These are phyloP conservation scores for Aphaenogaster ashmeadi DNA, from an alignment of 1,140 invertebrate species.

Conservation along the genomic window DNA sequence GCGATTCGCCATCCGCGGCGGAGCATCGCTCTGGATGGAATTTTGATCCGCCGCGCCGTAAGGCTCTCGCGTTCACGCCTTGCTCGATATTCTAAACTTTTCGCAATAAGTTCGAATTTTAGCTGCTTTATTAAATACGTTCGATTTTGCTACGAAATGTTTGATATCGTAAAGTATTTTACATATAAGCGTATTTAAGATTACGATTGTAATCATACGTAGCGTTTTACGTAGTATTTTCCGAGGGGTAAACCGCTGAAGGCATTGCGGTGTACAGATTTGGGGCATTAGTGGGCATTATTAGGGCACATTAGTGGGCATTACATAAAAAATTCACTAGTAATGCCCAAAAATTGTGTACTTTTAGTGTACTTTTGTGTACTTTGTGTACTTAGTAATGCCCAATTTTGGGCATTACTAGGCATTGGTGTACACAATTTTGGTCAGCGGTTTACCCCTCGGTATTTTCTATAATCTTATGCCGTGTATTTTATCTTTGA, in stretches of 20 bases:
- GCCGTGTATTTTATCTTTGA: neutral
- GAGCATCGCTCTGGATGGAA: neutral
- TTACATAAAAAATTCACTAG: no score
- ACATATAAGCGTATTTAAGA: neutral
- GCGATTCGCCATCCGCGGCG: neutral
- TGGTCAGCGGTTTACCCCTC: no score
- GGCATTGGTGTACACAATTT: no score
- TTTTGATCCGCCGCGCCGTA: constrained; percentile 35
- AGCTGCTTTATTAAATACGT: neutral
- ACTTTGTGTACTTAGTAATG: no score
- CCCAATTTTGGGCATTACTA: no score
- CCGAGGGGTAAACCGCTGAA: no score
- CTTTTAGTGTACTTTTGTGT: no score
- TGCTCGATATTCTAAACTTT: neutral
- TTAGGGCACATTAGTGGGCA: no score
- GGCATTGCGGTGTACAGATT: no score
- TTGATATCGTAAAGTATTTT: neutral
- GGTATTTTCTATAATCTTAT: neutral
- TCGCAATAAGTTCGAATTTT: neutral
- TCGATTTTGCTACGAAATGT: neutral
- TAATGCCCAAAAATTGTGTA: no score
- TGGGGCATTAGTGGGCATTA: no score
- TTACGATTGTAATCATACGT: neutral
- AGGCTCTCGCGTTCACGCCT: neutral
- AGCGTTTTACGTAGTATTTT: neutral